Evolutionary conservation across 1,140 invertebrate genomes (phyloP).

Genomic region (Drosophila yakuba): DNA sequence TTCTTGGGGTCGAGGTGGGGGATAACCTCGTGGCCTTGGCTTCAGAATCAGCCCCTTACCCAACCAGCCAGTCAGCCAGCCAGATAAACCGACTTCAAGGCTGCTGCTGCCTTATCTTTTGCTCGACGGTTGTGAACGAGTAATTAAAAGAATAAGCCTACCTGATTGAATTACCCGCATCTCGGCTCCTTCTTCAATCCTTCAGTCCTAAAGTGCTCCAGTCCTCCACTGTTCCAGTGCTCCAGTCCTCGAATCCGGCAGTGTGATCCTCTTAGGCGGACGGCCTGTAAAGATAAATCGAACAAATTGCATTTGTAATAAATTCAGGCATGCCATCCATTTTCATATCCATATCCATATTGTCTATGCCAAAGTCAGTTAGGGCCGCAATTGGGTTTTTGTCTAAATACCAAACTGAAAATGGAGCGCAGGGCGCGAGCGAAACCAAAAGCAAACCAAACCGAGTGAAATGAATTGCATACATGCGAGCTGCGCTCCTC

Average conservation of each 20-base stretch:
- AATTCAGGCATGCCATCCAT: conserved; percentile 21
- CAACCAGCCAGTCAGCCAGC: neutral
- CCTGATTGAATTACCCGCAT: neutral
- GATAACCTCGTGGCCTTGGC: conserved; percentile 5
- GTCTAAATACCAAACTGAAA: conserved; percentile 26
- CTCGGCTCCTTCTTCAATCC: neutral
- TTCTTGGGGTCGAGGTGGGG: neutral
- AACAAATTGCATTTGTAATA: conserved; percentile 49
- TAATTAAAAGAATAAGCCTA: neutral
- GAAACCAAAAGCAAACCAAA: conserved; percentile 2
- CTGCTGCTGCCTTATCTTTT: neutral
- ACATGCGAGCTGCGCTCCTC: neutral
- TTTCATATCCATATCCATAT: conserved; percentile 5
- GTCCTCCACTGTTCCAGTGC: no score
- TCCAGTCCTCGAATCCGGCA: no score
- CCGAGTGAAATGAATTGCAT: conserved; percentile 30
- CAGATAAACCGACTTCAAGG: neutral
- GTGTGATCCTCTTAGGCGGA: neutral
- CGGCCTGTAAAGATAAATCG: conserved; percentile 12
- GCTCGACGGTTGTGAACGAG: neutral
- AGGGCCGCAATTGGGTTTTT: conserved; percentile 35
- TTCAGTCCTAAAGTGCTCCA: neutral
- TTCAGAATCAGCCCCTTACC: neutral
- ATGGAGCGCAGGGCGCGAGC: neutral
- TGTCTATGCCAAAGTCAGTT: conserved; percentile 53